These are phyloP conservation scores for Lophius piscatorius DNA, from an alignment of 2,113 vertebrate species.

Conservation along the genomic window DNA sequence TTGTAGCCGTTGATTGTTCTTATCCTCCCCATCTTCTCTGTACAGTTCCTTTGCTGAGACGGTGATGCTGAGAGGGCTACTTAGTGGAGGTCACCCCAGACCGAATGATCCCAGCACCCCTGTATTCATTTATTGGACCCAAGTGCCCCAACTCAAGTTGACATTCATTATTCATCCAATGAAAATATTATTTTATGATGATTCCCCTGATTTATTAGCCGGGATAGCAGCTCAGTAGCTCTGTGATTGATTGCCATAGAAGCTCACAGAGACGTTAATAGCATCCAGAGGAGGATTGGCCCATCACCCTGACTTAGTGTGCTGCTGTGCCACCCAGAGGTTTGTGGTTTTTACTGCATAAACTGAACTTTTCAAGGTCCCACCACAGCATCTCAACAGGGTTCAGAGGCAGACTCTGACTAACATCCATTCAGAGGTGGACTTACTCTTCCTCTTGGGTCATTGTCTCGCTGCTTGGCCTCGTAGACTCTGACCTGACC, in stretches of 20 bases:
- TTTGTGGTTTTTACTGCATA: background rate
- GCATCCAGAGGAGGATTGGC: background rate
- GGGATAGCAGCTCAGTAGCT: background rate
- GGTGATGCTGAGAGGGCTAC: background rate
- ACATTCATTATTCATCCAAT: background rate
- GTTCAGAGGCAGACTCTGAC: too few species aligned
- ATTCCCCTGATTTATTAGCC: background rate
- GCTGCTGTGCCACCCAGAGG: background rate
- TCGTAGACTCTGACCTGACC: too few species aligned
- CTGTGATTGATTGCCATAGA: background rate
- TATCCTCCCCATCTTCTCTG: conserved; percentile 5
- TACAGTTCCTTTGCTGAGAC: background rate
- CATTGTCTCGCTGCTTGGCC: too few species aligned
- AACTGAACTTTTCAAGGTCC: too few species aligned
- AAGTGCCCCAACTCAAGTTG: background rate
- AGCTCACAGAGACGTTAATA: background rate
- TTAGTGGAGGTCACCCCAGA: background rate
- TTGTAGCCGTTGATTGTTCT: too few species aligned
- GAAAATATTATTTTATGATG: background rate
- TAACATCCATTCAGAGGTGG: too few species aligned
- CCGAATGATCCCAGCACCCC: background rate
- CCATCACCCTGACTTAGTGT: background rate
- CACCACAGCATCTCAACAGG: too few species aligned
- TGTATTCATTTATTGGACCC: background rate
- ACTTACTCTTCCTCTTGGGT: too few species aligned